Evolutionary conservation across 2,888 invertebrate species (phyloP).

Genomic region (Lathronympha strigana): DNA sequence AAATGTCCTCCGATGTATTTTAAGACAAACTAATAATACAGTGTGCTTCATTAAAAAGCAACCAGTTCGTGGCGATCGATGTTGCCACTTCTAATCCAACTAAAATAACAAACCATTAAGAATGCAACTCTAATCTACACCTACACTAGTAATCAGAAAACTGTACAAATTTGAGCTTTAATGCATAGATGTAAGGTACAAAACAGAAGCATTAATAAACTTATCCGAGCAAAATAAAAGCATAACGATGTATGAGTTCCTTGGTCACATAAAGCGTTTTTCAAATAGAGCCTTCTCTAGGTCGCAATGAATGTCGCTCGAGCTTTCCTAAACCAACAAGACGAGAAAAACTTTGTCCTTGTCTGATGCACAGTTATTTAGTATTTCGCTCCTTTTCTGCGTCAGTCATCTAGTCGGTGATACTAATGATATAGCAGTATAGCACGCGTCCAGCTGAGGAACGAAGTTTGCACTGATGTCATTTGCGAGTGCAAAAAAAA

Average conservation of each 20-base stretch:
- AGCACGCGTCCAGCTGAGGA: too few species aligned
- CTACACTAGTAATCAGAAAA: background rate
- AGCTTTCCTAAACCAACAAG: constrained; percentile 1
- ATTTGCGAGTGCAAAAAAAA: too few species aligned
- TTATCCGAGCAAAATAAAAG: background rate
- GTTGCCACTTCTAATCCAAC: constrained; percentile 7
- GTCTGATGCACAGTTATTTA: background rate
- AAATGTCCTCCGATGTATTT: constrained; percentile 2
- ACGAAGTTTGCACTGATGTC: too few species aligned
- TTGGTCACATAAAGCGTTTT: background rate
- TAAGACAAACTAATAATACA: constrained; percentile 10
- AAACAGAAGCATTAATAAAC: background rate
- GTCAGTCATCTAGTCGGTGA: too few species aligned
- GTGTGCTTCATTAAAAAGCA: constrained; percentile 6
- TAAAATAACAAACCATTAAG: constrained; percentile 29
- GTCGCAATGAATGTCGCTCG: constrained; percentile 27
- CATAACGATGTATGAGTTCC: background rate
- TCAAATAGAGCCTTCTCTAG: background rate
- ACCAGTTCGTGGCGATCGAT: constrained; percentile 3
- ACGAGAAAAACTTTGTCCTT: constrained; percentile 12
- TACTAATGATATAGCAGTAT: too few species aligned
- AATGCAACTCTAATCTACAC: constrained; percentile 22
- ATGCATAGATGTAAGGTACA: background rate
- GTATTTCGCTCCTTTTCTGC: background rate
- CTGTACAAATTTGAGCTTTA: background rate